A percentile compares a stretch with the other conserved stretches of the same genome.
phyloP scores from a whole-genome alignment of 2,113 vertebrate species.

The Pimephales promelas region DNA sequence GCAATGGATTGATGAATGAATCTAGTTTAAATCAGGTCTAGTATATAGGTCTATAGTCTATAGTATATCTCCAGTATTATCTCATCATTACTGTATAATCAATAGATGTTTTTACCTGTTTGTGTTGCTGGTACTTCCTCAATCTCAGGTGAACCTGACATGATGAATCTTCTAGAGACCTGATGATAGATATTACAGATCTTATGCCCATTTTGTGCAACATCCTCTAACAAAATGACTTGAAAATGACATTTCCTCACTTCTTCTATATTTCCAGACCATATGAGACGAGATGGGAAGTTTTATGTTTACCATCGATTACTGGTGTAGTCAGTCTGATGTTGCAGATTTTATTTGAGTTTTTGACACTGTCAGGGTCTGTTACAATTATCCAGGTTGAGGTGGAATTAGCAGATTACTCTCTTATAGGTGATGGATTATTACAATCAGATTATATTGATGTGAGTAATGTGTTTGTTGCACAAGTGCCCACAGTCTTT shows the following conservation, averaged over 20 bases:
- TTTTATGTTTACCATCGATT: not conserved
- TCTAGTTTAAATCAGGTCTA: not conserved
- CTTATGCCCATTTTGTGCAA: constrained; percentile 21
- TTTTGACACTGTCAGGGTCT: constrained; percentile 56
- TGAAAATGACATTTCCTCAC: not conserved
- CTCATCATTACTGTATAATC: not conserved
- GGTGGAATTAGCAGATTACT: constrained; percentile 71
- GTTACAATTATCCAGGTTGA: constrained; percentile 58
- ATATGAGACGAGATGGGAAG: not conserved
- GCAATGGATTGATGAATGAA: not conserved
- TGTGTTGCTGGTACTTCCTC: constrained; percentile 81
- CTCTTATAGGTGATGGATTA: not conserved
- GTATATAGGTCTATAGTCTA: too few relatives aligned
- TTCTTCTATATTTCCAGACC: too few relatives aligned
- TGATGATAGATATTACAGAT: not conserved
- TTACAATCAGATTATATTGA: constrained; percentile 1
- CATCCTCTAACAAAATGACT: not conserved
- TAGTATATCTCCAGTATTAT: not conserved
- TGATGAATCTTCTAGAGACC: constrained; percentile 26
- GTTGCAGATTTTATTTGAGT: constrained; percentile 24
- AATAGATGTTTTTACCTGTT: constrained; percentile 72
- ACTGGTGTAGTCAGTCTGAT: not conserved
- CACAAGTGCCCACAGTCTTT: not conserved
- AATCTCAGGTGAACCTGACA: constrained; percentile 69
- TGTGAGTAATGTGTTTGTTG: not conserved